Percentiles rank a stretch among this genome's conserved stretches.
phyloP scores from a whole-genome alignment of 2,888 invertebrate species.

The Eristalinus sepulchralis region DNA sequence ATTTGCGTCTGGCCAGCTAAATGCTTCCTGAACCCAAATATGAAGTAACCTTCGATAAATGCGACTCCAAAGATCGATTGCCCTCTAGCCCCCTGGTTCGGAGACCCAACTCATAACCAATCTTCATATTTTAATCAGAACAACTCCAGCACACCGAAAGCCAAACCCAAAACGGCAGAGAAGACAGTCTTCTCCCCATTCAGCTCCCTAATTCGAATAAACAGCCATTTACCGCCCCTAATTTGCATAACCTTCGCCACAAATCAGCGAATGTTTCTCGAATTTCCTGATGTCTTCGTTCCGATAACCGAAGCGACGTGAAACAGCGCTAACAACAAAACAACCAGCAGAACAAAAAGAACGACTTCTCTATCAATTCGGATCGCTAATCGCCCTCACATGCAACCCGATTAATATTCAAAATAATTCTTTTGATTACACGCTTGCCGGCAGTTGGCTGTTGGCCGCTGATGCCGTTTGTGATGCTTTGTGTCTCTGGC shows the following conservation, averaged over 20 bases:
- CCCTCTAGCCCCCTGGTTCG: not conserved
- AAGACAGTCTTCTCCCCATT: slow-evolving; percentile 20
- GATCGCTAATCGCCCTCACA: slow-evolving; percentile 68
- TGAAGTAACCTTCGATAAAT: not conserved
- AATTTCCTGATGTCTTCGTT: slow-evolving; percentile 62
- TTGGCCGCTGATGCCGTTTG: not conserved
- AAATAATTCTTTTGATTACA: slow-evolving; percentile 70
- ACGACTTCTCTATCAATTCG: slow-evolving; percentile 28
- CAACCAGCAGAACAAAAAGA: not conserved
- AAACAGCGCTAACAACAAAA: not conserved
- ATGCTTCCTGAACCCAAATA: not conserved
- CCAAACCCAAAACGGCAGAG: not conserved
- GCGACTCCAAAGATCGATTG: not conserved
- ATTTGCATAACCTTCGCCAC: slow-evolving; percentile 69
- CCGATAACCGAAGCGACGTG: slow-evolving; percentile 49
- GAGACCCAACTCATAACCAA: not conserved
- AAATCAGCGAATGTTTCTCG: slow-evolving; percentile 62
- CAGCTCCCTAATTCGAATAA: slow-evolving; percentile 49
- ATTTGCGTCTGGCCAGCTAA: not conserved
- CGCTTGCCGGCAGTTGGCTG: slow-evolving; percentile 34
- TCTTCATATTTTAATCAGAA: not conserved
- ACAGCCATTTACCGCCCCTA: slow-evolving; percentile 43
- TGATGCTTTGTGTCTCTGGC: slow-evolving; percentile 31
- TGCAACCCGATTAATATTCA: slow-evolving; percentile 71
- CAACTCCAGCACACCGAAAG: not conserved